Percentiles rank a stretch among this genome's conserved stretches.
Conservation (phyloP, 2,797 vertebrate genomes). For the Paratrypauchen microcephalus region DNA sequence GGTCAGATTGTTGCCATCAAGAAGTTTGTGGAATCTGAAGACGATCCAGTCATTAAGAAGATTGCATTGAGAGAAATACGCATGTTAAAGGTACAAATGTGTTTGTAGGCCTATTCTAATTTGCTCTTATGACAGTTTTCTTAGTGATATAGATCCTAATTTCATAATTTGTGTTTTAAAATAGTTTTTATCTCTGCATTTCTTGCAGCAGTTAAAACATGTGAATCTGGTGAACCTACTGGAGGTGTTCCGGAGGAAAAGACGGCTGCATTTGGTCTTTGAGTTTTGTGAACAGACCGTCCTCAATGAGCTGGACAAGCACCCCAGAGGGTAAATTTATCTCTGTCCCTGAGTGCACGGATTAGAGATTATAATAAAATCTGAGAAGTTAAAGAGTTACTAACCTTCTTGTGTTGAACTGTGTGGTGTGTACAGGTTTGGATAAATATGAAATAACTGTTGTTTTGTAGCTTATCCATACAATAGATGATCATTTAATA, state of each 20-base stretch:
- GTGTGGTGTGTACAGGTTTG: not conserved
- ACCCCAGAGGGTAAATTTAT: slow-evolving; percentile 80
- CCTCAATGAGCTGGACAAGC: slow-evolving; percentile 86
- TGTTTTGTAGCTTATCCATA: not conserved
- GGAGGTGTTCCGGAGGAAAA: slow-evolving; percentile 87
- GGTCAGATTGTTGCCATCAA: slow-evolving; percentile 89
- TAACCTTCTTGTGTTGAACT: not conserved
- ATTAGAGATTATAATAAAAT: not conserved
- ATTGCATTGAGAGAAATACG: slow-evolving; percentile 87
- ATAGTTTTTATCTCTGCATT: slow-evolving; percentile 15
- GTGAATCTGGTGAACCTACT: slow-evolving; percentile 88
- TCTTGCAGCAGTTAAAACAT: slow-evolving; percentile 86
- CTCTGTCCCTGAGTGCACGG: not conserved
- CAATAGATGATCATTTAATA: not conserved
- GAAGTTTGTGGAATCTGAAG: slow-evolving; percentile 89
- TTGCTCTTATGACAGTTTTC: not conserved
- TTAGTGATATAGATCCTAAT: not conserved
- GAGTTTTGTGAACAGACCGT: slow-evolving; percentile 92
- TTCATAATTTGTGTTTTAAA: not conserved
- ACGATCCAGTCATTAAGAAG: slow-evolving; percentile 88
- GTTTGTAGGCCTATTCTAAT: not conserved
- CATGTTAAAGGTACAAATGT: slow-evolving; percentile 83
- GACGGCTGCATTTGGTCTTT: slow-evolving; percentile 86
- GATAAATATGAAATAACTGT: not conserved
- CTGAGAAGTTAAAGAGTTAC: slow-evolving; percentile 1